Base-by-base conservation (phyloP, 2,888 invertebrate species). In the Blastobasis adustella region DNA sequence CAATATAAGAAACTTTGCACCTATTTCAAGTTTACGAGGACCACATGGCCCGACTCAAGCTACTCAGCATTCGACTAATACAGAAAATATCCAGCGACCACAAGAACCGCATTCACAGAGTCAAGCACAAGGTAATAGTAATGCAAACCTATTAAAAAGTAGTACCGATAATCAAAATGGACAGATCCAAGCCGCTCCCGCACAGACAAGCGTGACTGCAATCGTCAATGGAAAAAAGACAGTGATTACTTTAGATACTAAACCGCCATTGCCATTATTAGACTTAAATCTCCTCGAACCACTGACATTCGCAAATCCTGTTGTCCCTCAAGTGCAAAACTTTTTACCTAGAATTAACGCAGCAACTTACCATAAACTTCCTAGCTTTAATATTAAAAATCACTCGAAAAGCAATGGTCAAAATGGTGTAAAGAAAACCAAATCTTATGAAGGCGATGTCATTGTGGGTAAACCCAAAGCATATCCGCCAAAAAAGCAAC, bases 301-400 rank as follows among this genome's bases (percentile, higher is more conserved):
- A 5, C 64, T 89, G 54, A 81, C 78, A 6, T 89, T 89, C 58
- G 78, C 69, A 4, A 88, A 87, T 59, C 86, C 89, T 5, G 61
- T 89, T 38, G 89, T 88, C 10, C 83, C 88, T 7, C 89, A 88
- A 77, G 76, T 86, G 43, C 89, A 89, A 66, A 87, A 88, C 59
- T 88, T 74, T 59, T 70, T 89, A 47, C 89, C 89, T 6, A 76
- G 76, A 66, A 79, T 86, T 51, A 70, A 66, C 52, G 65, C 76
- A 43, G 81, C 78, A 5, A 83, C 74, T 1, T 85, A 84, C 55
- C 68, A 74, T 41, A 79, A 73, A 57, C 63, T 83, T 9, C 78
- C 79, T 5, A 61, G 71, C 45, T 56, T 62, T 9, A 66, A 75
- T 54, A 52, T 67, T 8, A 61, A 73, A 7, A 67, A 70, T 37